A percentile compares a stretch with the other conserved stretches of the same genome.
These are phyloP conservation scores for Caretta caretta DNA, from an alignment of 2,113 vertebrate genomes.

Conservation along the genomic window DNA sequence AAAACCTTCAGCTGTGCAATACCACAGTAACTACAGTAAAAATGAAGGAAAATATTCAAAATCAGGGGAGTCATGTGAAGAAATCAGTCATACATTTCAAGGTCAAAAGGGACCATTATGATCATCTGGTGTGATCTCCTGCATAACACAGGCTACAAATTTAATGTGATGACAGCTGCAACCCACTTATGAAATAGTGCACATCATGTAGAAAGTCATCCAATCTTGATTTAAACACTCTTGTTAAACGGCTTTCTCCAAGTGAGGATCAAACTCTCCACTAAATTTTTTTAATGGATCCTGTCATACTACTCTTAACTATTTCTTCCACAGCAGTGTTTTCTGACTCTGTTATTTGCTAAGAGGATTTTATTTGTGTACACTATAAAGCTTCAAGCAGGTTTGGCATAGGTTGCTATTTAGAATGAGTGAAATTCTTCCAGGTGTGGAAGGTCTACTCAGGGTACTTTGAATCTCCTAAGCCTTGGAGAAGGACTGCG, in stretches of 20 bases:
- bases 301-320: background rate
- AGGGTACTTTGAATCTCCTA: accelerated
- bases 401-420: background rate
- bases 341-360: background rate
- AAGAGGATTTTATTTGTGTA: accelerated
- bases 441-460: background rate
- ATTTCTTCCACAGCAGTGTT: background rate
- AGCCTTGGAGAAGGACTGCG: background rate
- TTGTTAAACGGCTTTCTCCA: background rate
- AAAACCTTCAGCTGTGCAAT: background rate
- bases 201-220: background rate
- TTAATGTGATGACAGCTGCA: background rate
- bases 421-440: accelerated
- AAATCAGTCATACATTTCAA: background rate
- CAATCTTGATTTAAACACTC: background rate
- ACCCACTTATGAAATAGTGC: background rate
- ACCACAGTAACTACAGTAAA: background rate
- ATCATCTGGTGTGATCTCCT: accelerated
- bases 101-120: background rate
- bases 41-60: background rate
- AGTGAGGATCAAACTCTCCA: background rate
- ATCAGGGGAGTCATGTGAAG: background rate
- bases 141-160: background rate
- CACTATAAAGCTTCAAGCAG: accelerated
- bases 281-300: background rate